Percentiles rank a stretch among this genome's conserved stretches.
Evolutionary conservation across 2,888 invertebrate species (phyloP).

Genomic region (Drosophila parthenogenetica): DNA sequence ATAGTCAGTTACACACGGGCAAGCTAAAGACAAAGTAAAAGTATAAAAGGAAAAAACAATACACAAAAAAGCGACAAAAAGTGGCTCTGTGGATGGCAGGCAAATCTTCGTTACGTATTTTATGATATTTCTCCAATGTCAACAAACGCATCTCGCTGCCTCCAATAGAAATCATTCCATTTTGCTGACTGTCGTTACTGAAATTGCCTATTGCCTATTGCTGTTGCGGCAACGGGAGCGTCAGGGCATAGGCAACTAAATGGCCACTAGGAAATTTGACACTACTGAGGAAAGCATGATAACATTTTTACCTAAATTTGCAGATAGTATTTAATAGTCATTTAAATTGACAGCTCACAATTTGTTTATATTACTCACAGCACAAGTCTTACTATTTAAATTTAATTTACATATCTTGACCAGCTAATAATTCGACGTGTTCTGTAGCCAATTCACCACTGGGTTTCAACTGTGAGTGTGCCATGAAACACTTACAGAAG

Average conservation of each 20-base stretch:
- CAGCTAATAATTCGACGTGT: too few relatives aligned
- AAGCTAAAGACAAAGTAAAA: slow-evolving; percentile 9
- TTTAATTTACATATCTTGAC: too few relatives aligned
- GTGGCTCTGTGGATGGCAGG: slow-evolving; percentile 54
- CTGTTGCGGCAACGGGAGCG: slow-evolving; percentile 7
- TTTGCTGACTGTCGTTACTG: slow-evolving; percentile 76
- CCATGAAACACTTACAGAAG: slow-evolving; percentile 8
- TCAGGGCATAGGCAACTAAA: background rate
- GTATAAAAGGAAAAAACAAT: slow-evolving; percentile 11
- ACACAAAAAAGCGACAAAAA: slow-evolving; percentile 19
- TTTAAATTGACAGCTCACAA: too few relatives aligned
- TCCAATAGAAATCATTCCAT: slow-evolving; percentile 72
- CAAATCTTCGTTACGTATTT: slow-evolving; percentile 77
- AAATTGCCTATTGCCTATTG: slow-evolving; percentile 67
- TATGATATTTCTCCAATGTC: slow-evolving; percentile 62
- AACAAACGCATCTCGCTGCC: slow-evolving; percentile 36
- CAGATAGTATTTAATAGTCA: too few relatives aligned
- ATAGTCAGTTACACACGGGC: slow-evolving; percentile 22
- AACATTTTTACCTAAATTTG: too few relatives aligned
- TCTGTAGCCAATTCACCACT: slow-evolving; percentile 13
- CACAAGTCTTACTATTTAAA: too few relatives aligned
- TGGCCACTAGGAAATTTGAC: slow-evolving; percentile 58
- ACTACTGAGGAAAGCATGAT: background rate
- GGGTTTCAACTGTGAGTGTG: slow-evolving; percentile 11
- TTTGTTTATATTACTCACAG: too few relatives aligned